Evolutionary conservation across 2,797 vertebrate species (phyloP).

Genomic region (Rousettus madagascariensis): DNA sequence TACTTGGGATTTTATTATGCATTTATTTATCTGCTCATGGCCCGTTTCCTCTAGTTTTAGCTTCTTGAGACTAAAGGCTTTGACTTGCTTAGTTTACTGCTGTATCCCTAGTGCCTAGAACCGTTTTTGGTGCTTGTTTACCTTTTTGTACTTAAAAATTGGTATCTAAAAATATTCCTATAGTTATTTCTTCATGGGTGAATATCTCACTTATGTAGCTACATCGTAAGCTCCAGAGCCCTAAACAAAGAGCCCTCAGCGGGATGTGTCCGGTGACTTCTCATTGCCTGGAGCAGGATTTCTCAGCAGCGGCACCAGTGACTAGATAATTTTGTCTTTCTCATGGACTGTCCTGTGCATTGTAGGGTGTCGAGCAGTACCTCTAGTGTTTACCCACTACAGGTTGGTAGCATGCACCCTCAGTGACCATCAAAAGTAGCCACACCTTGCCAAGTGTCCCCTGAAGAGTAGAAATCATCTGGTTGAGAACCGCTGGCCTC

Average conservation of each 20-base stretch:
- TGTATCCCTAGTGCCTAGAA: neutral
- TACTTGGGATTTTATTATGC: neutral
- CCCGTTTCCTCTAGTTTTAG: neutral
- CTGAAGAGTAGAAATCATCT: neutral
- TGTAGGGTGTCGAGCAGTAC: neutral
- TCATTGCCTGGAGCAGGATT: neutral
- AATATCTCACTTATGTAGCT: too few species aligned
- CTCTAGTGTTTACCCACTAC: neutral
- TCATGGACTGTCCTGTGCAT: neutral
- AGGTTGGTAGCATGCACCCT: neutral
- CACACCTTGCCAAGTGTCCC: neutral
- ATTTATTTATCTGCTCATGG: neutral
- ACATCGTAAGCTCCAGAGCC: too few species aligned
- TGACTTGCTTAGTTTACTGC: neutral
- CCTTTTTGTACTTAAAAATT: too few species aligned
- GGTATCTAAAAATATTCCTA: too few species aligned
- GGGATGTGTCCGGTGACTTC: neutral
- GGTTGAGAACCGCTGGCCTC: neutral
- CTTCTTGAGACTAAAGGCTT: neutral
- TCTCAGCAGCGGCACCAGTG: neutral
- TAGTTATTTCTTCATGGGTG: too few species aligned
- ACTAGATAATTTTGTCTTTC: neutral
- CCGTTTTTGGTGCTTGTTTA: neutral
- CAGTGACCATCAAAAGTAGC: neutral
- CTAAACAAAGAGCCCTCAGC: too few species aligned